phyloP scores from a whole-genome alignment of 2,113 vertebrate genomes.

The Paralichthys olivaceus region DNA sequence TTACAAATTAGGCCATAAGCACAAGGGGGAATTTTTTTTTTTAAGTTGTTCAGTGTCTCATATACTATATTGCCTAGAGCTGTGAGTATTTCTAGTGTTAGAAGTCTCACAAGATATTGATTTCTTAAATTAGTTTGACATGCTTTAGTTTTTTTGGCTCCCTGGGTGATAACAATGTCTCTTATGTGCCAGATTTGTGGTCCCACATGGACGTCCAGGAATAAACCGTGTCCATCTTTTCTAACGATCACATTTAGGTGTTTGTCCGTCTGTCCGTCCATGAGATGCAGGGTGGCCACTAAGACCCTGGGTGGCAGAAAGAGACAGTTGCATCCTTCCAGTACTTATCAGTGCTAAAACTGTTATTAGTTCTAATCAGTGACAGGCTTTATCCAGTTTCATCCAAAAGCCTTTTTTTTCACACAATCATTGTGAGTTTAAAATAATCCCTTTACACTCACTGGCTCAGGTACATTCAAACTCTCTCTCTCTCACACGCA shows the following conservation, averaged over 20 bases:
- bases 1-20: constrained; percentile 41
- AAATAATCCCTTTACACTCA: too few species aligned
- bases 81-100: constrained; percentile 32
- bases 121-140: constrained; percentile 79
- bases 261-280: neutral
- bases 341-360: neutral
- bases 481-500: neutral
- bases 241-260: constrained; percentile 4
- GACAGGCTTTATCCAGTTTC: neutral
- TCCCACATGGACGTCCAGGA: constrained; percentile 12
- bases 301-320: neutral
- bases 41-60: neutral
- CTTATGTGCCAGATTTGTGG: constrained; percentile 56
- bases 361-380: neutral
- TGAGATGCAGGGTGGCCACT: neutral
- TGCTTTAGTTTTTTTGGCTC: constrained; percentile 66
- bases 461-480: neutral
- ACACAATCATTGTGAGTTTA: too few species aligned
- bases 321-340: neutral
- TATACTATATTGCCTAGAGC: constrained; percentile 29
- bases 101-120: constrained; percentile 65
- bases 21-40: constrained; percentile 12
- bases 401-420: neutral
- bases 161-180: constrained; percentile 28
- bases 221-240: constrained; percentile 16